Base-by-base conservation (phyloP, 2,113 vertebrate species). In the Synchiropus splendidus region DNA sequence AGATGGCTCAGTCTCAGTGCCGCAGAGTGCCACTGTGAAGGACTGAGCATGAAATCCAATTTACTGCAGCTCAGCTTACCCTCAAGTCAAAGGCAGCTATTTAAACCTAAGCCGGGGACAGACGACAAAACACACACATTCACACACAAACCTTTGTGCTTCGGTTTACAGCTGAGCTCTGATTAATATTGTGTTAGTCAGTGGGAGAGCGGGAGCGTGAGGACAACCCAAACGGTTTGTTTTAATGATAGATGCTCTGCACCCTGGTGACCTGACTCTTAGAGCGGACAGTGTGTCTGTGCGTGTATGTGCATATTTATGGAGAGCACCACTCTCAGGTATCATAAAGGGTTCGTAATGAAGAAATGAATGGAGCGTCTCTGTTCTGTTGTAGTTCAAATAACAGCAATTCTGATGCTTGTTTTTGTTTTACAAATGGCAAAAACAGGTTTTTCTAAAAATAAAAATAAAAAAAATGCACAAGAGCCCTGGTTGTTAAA, bases 201-300 rank as follows among this genome's bases (percentile, higher is more conserved):
- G 42, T 40, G 58, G 42, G 54, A 58, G 65, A 47, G 58, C 31
- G 52, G 48, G 45, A 58, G 38, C 27, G 51, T 13, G 46, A 49
- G 31, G n/a, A n/a, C n/a, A n/a, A n/a, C n/a, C n/a, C n/a, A n/a
- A n/a, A n/a, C n/a, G n/a, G 36, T 77, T 70, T 71, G 66, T 72
- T 78, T 78, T 70, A 77, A 78, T 81, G 74, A 81, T 76, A 59
- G 72, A 79, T 77, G 76, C 37, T 68, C 64, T 67, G 54, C 56
- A 27, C 61, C 66, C 62, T 64, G 67, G 70, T 50, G 57, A 44
- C 63, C 69, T 31, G 51, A 58, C 73, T 67, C 52, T 51, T 36
- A 33, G 45, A 49, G 42, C 67, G 50, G 48, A 36, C 16, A 45
- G 47, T 55, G 37, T 27, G 36, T 51, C 42, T 41, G 38, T 38